These are phyloP conservation scores for Ornithoptera alexandrae DNA, from an alignment of 2,888 invertebrate genomes.

Conservation along the genomic window DNA sequence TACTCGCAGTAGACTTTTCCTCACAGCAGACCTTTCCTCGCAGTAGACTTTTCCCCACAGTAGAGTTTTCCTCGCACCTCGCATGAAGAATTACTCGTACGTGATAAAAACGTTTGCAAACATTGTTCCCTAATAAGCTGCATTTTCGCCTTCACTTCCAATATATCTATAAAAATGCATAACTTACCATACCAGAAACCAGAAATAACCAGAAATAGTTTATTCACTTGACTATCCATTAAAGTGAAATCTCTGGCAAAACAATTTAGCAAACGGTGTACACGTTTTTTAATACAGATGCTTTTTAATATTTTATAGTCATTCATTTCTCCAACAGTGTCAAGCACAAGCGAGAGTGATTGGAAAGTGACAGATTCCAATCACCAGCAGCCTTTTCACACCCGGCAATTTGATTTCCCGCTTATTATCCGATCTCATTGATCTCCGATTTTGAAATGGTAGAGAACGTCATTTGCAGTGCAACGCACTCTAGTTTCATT, in stretches of 20 bases:
- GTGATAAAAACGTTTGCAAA: no score
- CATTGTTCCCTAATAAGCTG: no score
- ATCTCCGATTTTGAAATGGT: slow-evolving; percentile 10
- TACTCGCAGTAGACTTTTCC: no score
- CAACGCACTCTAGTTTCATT: not conserved
- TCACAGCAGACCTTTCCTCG: no score
- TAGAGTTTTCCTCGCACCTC: no score
- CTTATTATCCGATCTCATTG: slow-evolving; percentile 42
- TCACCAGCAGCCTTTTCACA: slow-evolving; percentile 50
- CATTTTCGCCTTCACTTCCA: no score
- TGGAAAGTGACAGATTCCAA: slow-evolving; percentile 57
- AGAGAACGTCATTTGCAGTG: not conserved
- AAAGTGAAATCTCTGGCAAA: slow-evolving; percentile 5
- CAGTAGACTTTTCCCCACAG: no score
- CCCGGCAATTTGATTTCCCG: slow-evolving; percentile 51
- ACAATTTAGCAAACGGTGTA: slow-evolving; percentile 7
- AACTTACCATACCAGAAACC: no score
- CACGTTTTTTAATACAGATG: slow-evolving; percentile 9
- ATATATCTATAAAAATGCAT: no score
- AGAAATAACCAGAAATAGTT: no score
- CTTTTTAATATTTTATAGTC: slow-evolving; percentile 30
- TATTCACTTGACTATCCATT: not conserved
- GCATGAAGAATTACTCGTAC: no score
- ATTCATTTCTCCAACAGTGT: slow-evolving; percentile 31
- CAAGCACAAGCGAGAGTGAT: slow-evolving; percentile 45